Evolutionary conservation across 2,797 vertebrate species (phyloP), one percentile per base, ranked within the genome.

Genomic region (Cheirogaleus major): DNA sequence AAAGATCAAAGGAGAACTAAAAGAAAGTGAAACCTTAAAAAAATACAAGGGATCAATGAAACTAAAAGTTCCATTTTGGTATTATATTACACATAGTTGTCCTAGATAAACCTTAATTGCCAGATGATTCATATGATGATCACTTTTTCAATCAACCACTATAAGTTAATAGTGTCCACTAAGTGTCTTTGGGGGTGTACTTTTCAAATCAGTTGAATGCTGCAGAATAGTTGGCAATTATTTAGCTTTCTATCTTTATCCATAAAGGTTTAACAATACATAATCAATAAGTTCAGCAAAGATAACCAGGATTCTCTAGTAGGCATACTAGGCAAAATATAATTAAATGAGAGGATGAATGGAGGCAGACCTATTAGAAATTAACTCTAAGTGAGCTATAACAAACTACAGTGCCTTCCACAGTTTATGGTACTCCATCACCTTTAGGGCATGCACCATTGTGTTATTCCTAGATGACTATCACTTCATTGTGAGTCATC

Each of bases 11-110:
- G 32, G 7, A 65, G 17, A n/a, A 18, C 32, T 65, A 65, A 65
- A 65, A n/a, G 17, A 65, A 18, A 65, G 18, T 65, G 32, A 65
- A 65, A 65, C 32, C 32, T 65, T n/a, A 65, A n/a, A 61, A 61
- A n/a, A 25, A 65, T 65, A 18, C 15, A n/a, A 18, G 17, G 32
- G 32, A n/a, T 22, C 3, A 69, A 38, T 69, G 8, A 69, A 69
- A 38, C 38, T 85, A 70, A 86, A 75, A 85, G 14, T 76, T 85
- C 41, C 23, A 70, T 86, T 91, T 94, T 89, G 69, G 43, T 92
- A 2, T 82, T 52, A 84, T 70, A 2, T 50, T 67, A 52, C 30
- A 20, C 5, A 63, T 61, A 80, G n/a, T 55, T 35, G 70, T 59
- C 30, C 10, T 43, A 57, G 75, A 55, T 79, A 84, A 91, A 84